Conservation (phyloP, 2,888 invertebrate genomes). For the Lasioglossum morio region DNA sequence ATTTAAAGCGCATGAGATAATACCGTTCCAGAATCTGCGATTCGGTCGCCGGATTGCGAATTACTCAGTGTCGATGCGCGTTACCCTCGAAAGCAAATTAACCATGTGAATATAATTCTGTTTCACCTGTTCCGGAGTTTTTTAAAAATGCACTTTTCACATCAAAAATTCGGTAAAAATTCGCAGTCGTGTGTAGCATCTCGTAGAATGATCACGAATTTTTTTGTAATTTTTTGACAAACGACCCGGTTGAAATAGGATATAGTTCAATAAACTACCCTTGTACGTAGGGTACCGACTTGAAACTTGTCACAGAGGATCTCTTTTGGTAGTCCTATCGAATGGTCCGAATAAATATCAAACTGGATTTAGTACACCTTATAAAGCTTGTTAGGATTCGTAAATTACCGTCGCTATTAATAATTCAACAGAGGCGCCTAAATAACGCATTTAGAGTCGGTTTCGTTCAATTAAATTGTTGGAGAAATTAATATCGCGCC, state of each 20-base stretch:
- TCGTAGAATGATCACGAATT: neutral
- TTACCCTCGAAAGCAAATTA: no score
- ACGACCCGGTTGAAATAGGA: neutral
- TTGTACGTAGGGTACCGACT: no score
- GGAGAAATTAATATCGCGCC: constrained; percentile 4
- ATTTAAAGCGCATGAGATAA: constrained; percentile 70
- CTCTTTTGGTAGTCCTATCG: no score
- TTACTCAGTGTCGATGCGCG: no score
- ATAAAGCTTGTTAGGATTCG: no score
- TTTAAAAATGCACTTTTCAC: neutral
- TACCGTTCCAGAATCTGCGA: neutral
- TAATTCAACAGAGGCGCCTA: neutral
- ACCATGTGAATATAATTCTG: neutral
- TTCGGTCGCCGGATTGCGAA: neutral
- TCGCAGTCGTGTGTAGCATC: neutral
- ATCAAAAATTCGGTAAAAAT: neutral
- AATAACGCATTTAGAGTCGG: neutral
- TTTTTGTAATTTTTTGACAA: neutral
- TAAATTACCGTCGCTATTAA: neutral
- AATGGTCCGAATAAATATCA: no score
- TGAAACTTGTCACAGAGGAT: no score
- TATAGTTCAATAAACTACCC: no score
- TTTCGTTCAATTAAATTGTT: neutral
- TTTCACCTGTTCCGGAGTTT: no score
- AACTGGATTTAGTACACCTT: no score